Evolutionary conservation across 1,140 invertebrate species (phyloP), one percentile per base, ranked within the genome.

Genomic region (Drosophila mayri): DNA sequence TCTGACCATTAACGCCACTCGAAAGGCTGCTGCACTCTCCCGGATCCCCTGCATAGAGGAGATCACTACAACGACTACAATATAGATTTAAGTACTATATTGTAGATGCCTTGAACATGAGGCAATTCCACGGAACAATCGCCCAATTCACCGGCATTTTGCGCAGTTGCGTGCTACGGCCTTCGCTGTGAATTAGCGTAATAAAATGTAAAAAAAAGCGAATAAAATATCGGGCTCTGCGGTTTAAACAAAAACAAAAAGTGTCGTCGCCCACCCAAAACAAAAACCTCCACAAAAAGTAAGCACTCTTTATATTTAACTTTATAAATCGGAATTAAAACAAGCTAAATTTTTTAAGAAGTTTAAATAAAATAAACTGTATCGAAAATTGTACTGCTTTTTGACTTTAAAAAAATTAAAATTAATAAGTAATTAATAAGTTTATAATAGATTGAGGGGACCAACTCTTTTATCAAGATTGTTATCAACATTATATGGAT

Each of bases 111-210:
- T 35, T 67, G 14, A 52, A 38, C 32, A 47, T 67, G 64, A 62
- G 63, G 38, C 58, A 62, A 66, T 66, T 63, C 44, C 44, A 30
- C 60, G 35, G 46, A 43, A 52, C 58, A 71, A 78, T 72, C 71
- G 52, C 41, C 44, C 54, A 64, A 78, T 79, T 79, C 70, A 64
- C 49, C 57, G 49, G 57, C 70, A 43, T 74, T 73, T 76, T 71
- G 28, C 63, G 46, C 54, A 61, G 71, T 81, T 73, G 52, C 74
- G 67, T 74, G 79, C 50, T 73, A 18, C 55, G 60, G 60, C 75
- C 75, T 82, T 83, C 64, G 18, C n/a, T 44, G 35, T 38, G 30
- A 70, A 78, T 83, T 75, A 70, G 50, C 46, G 73, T 75, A 79
- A 68, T 70, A 70, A 83, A 83, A 70, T 41, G 61, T 20, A 28